Base-by-base conservation (phyloP, 2,797 vertebrate species). In the Enteromius argenteus region DNA sequence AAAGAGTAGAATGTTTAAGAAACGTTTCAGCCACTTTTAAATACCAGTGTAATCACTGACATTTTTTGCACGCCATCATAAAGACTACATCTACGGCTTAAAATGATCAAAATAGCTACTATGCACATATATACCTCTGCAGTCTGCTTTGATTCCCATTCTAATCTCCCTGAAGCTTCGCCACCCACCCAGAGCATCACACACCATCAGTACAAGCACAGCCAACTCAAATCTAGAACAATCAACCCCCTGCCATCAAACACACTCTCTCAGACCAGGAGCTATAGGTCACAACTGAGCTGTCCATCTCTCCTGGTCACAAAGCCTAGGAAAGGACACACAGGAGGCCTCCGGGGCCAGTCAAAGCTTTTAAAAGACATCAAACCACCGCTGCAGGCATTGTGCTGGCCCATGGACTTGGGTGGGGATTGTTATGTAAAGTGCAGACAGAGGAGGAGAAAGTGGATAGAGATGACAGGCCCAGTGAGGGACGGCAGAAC, bases 391-490 rank as follows among this genome's bases (percentile, higher is more conserved):
- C 88, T 81, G 69, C 88, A 83, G 90, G 91, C 90, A 92, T 94
- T 95, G 93, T 94, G 90, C 85, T 90, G 91, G 86, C 89, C 89
- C 92, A 91, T 95, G 94, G 94, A 94, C 95, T 95, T 96, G 94
- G 92, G 81, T 74, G 90, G 83, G 85, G 68, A 95, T 95, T 96
- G 94, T 95, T 90, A 95, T 96, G 94, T 92, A 93, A 95, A 95
- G 91, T 85, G 79, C 83, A 87, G 92, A 90, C 90, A 91, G 90
- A 83, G 81, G 92, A 93, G 89, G 90, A 92, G 91, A 93, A 89
- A 92, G 92, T 86, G 90, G 90, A 91, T 86, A 84, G 21, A 92
- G 89, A 71, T 67, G 75, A 77, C 83, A 76, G 68, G 78, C 56
- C 77, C 68, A 73, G 46, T 7, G 15, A 62, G 79, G 42, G 30